Evolutionary conservation across 2,888 invertebrate genomes (phyloP).

Genomic region (Pseudococcus jackbeardsleyi): DNA sequence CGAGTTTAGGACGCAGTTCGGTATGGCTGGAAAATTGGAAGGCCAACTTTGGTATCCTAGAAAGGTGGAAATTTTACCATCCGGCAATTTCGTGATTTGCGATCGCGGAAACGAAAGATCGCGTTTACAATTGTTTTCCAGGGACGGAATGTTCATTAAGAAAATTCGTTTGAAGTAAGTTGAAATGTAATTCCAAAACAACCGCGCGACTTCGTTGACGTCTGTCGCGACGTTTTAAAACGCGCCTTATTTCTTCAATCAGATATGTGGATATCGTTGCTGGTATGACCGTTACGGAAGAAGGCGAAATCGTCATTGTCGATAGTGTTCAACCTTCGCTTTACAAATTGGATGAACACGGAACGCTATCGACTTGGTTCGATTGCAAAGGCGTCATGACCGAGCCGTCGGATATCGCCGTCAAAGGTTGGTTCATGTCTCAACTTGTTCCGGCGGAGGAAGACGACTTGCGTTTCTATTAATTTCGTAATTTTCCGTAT

Average conservation of each 20-base stretch:
- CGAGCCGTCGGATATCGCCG: slow-evolving; percentile 97
- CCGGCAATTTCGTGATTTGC: slow-evolving; percentile 95
- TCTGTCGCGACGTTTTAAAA: not conserved
- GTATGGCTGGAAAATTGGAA: slow-evolving; percentile 94
- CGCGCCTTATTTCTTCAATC: not conserved
- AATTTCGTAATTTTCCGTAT: not conserved
- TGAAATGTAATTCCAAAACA: not conserved
- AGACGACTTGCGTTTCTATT: too few relatives aligned
- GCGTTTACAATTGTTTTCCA: slow-evolving; percentile 97
- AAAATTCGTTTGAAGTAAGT: slow-evolving; percentile 84
- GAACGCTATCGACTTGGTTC: slow-evolving; percentile 95
- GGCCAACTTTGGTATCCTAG: slow-evolving; percentile 98
- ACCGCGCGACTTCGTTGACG: not conserved
- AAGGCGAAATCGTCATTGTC: slow-evolving; percentile 95
- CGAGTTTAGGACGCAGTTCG: slow-evolving; percentile 93
- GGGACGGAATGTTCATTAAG: slow-evolving; percentile 94
- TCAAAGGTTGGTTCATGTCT: slow-evolving; percentile 78
- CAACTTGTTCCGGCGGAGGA: too few relatives aligned
- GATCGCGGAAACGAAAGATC: slow-evolving; percentile 97
- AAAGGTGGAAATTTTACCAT: slow-evolving; percentile 92
- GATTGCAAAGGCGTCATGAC: slow-evolving; percentile 98
- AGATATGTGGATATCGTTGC: slow-evolving; percentile 92
- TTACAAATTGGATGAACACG: slow-evolving; percentile 85
- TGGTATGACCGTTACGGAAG: slow-evolving; percentile 91
- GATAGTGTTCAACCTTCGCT: slow-evolving; percentile 98